phyloP scores from a whole-genome alignment of 2,888 invertebrate genomes.

The Bombylius major region DNA sequence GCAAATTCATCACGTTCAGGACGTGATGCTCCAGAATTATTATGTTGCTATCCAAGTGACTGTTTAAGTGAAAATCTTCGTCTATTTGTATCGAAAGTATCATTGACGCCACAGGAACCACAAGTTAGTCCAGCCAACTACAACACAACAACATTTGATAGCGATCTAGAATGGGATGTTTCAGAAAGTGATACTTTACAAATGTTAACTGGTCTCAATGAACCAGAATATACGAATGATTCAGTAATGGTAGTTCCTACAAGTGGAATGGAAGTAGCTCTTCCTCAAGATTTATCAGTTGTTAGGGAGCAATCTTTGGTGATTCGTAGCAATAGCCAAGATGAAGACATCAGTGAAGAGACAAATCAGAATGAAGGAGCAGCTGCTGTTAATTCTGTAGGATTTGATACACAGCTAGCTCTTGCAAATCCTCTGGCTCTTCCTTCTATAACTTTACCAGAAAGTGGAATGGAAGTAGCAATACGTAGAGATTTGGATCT shows the following conservation, averaged over 20 bases:
- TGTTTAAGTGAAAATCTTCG: constrained; percentile 64
- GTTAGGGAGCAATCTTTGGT: constrained; percentile 34
- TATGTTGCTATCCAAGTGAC: constrained; percentile 59
- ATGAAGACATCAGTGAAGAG: constrained; percentile 21
- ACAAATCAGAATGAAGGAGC: constrained; percentile 24
- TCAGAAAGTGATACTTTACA: constrained; percentile 46
- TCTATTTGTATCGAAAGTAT: constrained; percentile 51
- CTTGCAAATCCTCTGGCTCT: constrained; percentile 24
- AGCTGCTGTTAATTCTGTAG: constrained; percentile 22
- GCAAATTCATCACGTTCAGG: constrained; percentile 22
- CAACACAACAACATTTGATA: constrained; percentile 46
- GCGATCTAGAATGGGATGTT: constrained; percentile 66
- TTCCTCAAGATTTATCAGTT: constrained; percentile 37
- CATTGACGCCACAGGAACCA: constrained; percentile 44
- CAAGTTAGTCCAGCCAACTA: constrained; percentile 44
- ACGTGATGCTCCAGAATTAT: constrained; percentile 32
- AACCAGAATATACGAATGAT: constrained; percentile 8
- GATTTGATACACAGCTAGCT: constrained; percentile 7
- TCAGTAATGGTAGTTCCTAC: constrained; percentile 21
- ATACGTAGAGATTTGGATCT: constrained; percentile 29
- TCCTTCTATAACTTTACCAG: constrained; percentile 30
- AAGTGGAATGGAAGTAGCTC: constrained; percentile 34
- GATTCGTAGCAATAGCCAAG: constrained; percentile 27
- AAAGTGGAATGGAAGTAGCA: constrained; percentile 36
- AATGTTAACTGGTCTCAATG: constrained; percentile 30